Conservation (phyloP, 2,888 invertebrate genomes). For the Latrodectus hesperus region DNA sequence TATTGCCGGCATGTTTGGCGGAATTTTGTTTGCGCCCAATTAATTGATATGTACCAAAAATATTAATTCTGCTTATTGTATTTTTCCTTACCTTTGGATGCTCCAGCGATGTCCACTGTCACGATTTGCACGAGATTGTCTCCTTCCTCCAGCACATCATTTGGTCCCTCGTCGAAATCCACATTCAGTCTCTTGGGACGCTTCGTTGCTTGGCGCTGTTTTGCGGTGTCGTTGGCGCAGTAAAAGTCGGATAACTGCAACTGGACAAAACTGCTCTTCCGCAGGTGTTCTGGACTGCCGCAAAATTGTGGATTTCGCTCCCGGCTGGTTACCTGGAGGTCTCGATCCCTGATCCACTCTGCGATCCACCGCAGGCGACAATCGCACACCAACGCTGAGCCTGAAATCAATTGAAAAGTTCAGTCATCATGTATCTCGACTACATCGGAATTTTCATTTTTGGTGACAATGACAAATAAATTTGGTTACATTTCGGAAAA, state of each 20-base stretch:
- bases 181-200: constrained; percentile 40
- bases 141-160: background rate
- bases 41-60: background rate
- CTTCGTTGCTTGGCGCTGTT: constrained; percentile 29
- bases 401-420: constrained; percentile 17
- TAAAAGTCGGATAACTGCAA: constrained; percentile 82
- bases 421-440: too few species aligned
- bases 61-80: background rate
- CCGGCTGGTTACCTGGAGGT: constrained; percentile 92
- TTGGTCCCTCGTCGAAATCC: constrained; percentile 18
- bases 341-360: constrained; percentile 90
- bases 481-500: too few species aligned
- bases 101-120: constrained; percentile 28
- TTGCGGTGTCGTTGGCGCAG: constrained; percentile 56
- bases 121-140: constrained; percentile 19
- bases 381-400: constrained; percentile 88
- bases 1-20: too few species aligned
- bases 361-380: constrained; percentile 91
- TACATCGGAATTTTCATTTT: too few species aligned
- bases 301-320: constrained; percentile 95
- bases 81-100: constrained; percentile 18
- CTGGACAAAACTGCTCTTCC: constrained; percentile 89
- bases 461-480: too few species aligned
- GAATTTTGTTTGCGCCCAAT: too few species aligned
- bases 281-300: constrained; percentile 86